Conservation (phyloP, 1,140 invertebrate species). For the Cataglyphis hispanica region DNA sequence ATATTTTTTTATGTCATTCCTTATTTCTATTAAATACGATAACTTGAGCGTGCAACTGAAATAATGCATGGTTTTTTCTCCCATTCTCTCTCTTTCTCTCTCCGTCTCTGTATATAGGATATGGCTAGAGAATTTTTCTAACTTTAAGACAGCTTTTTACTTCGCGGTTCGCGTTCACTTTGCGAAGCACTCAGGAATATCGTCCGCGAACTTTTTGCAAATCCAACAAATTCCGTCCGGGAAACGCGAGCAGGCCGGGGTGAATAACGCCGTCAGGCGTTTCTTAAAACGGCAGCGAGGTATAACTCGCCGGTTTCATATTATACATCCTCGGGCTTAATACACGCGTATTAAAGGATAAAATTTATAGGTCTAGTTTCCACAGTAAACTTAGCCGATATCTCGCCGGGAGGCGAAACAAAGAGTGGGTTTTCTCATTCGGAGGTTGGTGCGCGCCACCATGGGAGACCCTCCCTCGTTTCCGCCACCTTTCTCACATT, state of each 20-base stretch:
- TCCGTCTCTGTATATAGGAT: neutral
- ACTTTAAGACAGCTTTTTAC: slow-evolving; percentile 51
- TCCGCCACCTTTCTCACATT: slow-evolving; percentile 11
- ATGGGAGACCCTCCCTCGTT: slow-evolving; percentile 9
- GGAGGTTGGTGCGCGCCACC: neutral
- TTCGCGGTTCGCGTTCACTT: slow-evolving; percentile 29
- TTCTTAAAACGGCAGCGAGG: slow-evolving; percentile 51
- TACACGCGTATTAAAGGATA: slow-evolving; percentile 64
- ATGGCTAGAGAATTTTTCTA: slow-evolving; percentile 43
- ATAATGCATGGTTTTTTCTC: slow-evolving; percentile 27
- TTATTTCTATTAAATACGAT: slow-evolving; percentile 11
- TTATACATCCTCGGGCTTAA: slow-evolving; percentile 54
- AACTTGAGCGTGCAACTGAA: slow-evolving; percentile 8
- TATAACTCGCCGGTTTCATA: slow-evolving; percentile 66
- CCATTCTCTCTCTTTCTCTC: neutral
- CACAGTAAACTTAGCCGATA: slow-evolving; percentile 70
- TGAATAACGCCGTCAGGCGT: slow-evolving; percentile 51
- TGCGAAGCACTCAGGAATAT: slow-evolving; percentile 55
- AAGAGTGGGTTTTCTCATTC: slow-evolving; percentile 30
- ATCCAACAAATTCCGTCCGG: slow-evolving; percentile 56
- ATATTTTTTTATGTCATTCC: neutral
- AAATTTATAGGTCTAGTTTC: slow-evolving; percentile 74
- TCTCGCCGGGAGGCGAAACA: slow-evolving; percentile 65
- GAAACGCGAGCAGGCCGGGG: slow-evolving; percentile 27
- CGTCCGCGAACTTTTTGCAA: slow-evolving; percentile 60